Conservation (phyloP, 2,113 vertebrate species). For the Reinhardtius hippoglossoides region DNA sequence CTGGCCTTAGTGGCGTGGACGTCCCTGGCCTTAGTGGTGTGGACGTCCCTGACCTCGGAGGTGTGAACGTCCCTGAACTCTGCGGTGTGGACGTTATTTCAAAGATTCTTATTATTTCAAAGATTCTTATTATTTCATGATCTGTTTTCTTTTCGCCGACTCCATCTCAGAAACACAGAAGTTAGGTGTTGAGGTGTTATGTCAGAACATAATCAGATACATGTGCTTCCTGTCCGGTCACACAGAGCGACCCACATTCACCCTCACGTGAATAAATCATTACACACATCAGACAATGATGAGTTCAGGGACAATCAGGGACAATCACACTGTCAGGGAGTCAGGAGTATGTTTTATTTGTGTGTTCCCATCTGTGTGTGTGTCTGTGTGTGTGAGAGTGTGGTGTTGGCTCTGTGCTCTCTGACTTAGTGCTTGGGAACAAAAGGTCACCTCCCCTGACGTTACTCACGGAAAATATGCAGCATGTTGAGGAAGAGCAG, state of each 20-base stretch:
- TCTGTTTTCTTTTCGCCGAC: not conserved
- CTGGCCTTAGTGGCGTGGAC: no score
- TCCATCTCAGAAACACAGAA: not conserved
- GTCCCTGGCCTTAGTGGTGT: no score
- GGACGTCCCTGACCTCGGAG: no score
- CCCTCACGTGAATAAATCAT: not conserved
- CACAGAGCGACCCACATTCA: not conserved
- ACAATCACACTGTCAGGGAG: not conserved
- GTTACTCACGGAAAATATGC: conserved; percentile 48
- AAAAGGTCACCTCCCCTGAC: conserved; percentile 61
- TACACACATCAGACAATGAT: not conserved
- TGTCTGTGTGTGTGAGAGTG: conserved; percentile 5
- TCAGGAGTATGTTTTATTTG: not conserved
- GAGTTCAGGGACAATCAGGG: not conserved
- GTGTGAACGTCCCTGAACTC: no score
- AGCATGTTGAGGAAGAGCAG: conserved; percentile 16
- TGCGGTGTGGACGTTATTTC: no score
- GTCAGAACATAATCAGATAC: not conserved
- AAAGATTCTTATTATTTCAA: not conserved
- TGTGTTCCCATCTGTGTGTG: not conserved
- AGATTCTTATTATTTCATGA: not conserved
- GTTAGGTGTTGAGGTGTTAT: not conserved
- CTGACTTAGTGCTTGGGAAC: conserved; percentile 59
- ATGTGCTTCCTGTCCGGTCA: not conserved
- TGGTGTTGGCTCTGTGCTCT: not conserved